Conservation (phyloP, 53 echinoderm and acorn worm species). For the Zoroaster sp. region DNA sequence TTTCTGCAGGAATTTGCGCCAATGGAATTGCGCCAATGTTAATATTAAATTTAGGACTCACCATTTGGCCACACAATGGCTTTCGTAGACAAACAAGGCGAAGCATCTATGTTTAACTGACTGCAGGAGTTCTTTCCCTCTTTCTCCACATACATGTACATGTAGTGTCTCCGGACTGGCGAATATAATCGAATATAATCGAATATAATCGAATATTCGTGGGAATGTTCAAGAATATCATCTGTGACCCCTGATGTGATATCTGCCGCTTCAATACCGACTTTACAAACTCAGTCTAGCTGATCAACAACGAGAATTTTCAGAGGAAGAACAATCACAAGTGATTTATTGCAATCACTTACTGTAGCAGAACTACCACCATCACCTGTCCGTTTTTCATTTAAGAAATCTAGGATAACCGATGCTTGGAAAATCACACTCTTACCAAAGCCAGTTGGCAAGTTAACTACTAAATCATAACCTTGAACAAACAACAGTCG, state of each 20-base stretch:
- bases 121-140: constrained; percentile 33
- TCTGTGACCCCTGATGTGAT: background rate
- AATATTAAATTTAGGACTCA: too few species aligned
- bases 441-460: constrained; percentile 50
- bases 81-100: constrained; percentile 60
- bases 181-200: too few species aligned
- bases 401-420: constrained; percentile 32
- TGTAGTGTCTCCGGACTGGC: constrained; percentile 50
- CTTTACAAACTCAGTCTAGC: background rate
- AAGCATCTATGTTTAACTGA: constrained; percentile 9
- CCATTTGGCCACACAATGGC: constrained; percentile 60
- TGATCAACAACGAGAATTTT: constrained; percentile 46
- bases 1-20: too few species aligned
- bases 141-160: too few species aligned
- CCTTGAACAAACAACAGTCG: constrained; percentile 22
- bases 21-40: too few species aligned
- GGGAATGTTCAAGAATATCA: background rate
- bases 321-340: constrained; percentile 39
- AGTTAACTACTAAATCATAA: constrained; percentile 55
- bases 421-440: constrained; percentile 59
- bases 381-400: too few species aligned
- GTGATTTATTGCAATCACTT: background rate
- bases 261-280: constrained; percentile 30
- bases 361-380: too few species aligned
- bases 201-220: constrained; percentile 36